These are phyloP conservation scores for Linhomoeus sp. DNA, from an alignment of 2,888 invertebrate genomes.

Conservation along the genomic window DNA sequence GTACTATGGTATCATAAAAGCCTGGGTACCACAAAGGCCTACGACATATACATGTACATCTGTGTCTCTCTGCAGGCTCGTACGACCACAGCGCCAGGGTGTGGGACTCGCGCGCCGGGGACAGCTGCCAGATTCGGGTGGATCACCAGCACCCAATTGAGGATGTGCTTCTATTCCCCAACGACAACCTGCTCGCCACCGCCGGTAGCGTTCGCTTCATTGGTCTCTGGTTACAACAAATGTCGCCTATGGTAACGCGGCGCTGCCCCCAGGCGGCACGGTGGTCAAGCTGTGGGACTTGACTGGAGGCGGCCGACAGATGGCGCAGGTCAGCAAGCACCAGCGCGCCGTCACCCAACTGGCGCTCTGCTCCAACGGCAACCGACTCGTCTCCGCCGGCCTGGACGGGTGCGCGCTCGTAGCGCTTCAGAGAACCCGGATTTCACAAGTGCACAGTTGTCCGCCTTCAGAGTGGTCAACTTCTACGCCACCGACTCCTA, in stretches of 20 bases:
- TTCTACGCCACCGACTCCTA: conserved; percentile 69
- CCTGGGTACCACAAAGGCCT: no score
- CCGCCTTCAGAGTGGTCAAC: conserved; percentile 48
- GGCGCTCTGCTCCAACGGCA: conserved; percentile 39
- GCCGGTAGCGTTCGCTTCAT: conserved; percentile 53
- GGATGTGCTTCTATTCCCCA: conserved; percentile 62
- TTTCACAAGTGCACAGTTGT: no score
- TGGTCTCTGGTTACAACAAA: no score
- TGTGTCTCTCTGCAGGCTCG: conserved; percentile 32
- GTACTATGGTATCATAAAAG: no score
- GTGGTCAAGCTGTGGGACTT: conserved; percentile 83
- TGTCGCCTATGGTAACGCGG: no score
- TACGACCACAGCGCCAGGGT: conserved; percentile 71
- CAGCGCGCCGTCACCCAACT: conserved; percentile 81
- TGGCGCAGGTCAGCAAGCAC: conserved; percentile 68
- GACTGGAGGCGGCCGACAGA: conserved; percentile 52
- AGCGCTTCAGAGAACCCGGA: no score
- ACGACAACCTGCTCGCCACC: conserved; percentile 69
- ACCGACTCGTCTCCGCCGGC: conserved; percentile 64
- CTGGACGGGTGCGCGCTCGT: conserved; percentile 44
- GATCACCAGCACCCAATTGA: conserved; percentile 78
- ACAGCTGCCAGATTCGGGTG: conserved; percentile 37
- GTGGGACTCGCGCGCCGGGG: conserved; percentile 43
- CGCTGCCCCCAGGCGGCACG: conserved; percentile 44
- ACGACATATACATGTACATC: no score